Conservation (phyloP, 1,140 invertebrate species). For the Cotesia vestalis region DNA sequence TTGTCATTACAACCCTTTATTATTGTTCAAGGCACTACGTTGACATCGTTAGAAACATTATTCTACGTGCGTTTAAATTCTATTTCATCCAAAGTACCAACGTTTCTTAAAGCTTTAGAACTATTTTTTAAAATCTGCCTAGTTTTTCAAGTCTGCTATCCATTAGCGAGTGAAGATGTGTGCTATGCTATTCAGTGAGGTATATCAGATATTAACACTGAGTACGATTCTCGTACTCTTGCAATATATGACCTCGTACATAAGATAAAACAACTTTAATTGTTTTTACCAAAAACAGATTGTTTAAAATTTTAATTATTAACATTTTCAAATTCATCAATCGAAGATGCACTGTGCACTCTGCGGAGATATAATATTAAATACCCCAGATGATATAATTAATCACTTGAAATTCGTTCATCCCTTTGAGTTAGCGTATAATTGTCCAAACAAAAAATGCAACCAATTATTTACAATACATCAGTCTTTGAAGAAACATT, state of each 20-base stretch:
- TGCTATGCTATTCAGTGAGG: slow-evolving; percentile 26
- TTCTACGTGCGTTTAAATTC: slow-evolving; percentile 28
- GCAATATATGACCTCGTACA: slow-evolving; percentile 13
- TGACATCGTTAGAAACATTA: slow-evolving; percentile 9
- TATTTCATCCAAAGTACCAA: slow-evolving; percentile 5
- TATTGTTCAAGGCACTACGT: slow-evolving; percentile 24
- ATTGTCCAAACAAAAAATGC: too few relatives aligned
- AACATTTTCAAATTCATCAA: too few relatives aligned
- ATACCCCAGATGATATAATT: too few relatives aligned
- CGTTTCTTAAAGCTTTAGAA: slow-evolving; percentile 28
- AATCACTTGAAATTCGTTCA: too few relatives aligned
- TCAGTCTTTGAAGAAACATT: too few relatives aligned
- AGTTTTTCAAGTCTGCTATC: slow-evolving; percentile 28
- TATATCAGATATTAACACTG: slow-evolving; percentile 14
- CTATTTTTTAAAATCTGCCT: slow-evolving; percentile 25
- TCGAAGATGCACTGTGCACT: too few relatives aligned
- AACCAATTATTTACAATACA: too few relatives aligned
- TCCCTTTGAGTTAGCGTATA: too few relatives aligned
- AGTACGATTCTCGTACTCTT: slow-evolving; percentile 19
- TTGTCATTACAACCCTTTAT: slow-evolving; percentile 31
- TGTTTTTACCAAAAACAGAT: too few relatives aligned
- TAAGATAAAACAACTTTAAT: neutral
- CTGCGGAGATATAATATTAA: too few relatives aligned
- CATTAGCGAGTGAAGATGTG: slow-evolving; percentile 27
- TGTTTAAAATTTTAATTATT: too few relatives aligned